Percentiles rank a stretch among this genome's conserved stretches.
Conservation (phyloP, 1,140 invertebrate species). For the Charaxes varanes region DNA sequence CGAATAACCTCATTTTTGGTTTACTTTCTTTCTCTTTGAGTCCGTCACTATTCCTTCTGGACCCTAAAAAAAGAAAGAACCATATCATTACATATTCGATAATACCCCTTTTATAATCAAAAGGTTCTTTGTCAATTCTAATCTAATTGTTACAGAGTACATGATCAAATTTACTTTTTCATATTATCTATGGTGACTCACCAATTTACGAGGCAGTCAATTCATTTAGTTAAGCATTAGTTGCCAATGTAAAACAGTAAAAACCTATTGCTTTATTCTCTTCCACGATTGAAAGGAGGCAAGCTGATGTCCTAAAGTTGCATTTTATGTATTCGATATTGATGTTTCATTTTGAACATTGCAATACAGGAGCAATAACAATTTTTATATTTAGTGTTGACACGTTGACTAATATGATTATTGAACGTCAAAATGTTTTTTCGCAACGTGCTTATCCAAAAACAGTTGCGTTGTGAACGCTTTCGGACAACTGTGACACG, state of each 20-base stretch:
- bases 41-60: slow-evolving; percentile 49
- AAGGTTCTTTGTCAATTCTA: slow-evolving; percentile 1
- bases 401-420: background rate
- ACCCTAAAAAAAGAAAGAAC: slow-evolving; percentile 68
- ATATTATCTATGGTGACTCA: too few species aligned
- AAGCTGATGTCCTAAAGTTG: too few species aligned
- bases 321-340: too few species aligned
- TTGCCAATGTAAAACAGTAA: too few species aligned
- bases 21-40: slow-evolving; percentile 52
- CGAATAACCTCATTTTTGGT: slow-evolving; percentile 63
- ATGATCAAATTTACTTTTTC: too few species aligned
- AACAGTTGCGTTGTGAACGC: slow-evolving; percentile 60
- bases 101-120: slow-evolving; percentile 16
- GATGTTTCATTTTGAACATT: background rate
- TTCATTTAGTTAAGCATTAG: too few species aligned
- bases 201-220: too few species aligned
- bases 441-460: slow-evolving; percentile 59
- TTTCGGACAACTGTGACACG: slow-evolving; percentile 51
- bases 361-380: too few species aligned
- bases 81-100: slow-evolving; percentile 54
- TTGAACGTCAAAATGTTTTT: slow-evolving; percentile 47
- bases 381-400: slow-evolving; percentile 4
- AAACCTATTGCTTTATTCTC: too few species aligned
- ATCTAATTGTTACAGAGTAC: background rate
- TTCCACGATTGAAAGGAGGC: too few species aligned